Evolutionary conservation across 2,797 vertebrate genomes (phyloP).

Genomic region (Fistularia tabacaria): DNA sequence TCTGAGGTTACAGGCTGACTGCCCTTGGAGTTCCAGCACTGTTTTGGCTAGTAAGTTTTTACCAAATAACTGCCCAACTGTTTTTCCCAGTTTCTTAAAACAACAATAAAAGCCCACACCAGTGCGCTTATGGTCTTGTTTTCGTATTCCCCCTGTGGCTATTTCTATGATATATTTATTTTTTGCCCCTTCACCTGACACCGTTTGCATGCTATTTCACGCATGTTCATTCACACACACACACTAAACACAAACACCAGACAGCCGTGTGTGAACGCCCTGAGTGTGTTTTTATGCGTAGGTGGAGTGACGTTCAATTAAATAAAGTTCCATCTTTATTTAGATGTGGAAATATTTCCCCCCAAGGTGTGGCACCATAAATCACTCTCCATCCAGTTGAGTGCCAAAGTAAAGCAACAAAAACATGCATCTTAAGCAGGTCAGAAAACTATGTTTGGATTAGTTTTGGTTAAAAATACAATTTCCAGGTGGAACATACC

Average conservation of each 20-base stretch:
- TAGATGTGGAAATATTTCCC: constrained; percentile 44
- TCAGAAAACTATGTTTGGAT: no score
- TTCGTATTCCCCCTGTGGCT: no score
- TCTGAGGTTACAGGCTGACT: constrained; percentile 44
- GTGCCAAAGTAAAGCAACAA: constrained; percentile 33
- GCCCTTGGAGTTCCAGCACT: constrained; percentile 24
- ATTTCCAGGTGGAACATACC: background rate
- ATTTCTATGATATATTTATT: no score
- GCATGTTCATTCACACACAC: constrained; percentile 5
- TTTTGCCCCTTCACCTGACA: constrained; percentile 19
- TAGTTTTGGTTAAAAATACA: no score
- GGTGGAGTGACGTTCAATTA: constrained; percentile 42
- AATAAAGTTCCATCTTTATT: constrained; percentile 55
- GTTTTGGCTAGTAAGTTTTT: background rate
- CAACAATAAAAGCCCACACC: constrained; percentile 30
- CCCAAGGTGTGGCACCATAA: constrained; percentile 20
- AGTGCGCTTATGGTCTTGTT: background rate
- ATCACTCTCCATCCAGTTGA: constrained; percentile 13
- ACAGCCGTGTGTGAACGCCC: constrained; percentile 27
- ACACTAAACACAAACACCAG: constrained; percentile 5
- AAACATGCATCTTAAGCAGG: constrained; percentile 6
- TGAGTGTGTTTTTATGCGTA: constrained; percentile 8
- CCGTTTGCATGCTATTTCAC: constrained; percentile 39
- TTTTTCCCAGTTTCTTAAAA: constrained; percentile 6
- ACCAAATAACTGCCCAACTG: no score